Base-by-base conservation (phyloP, 92 coral and sea anemone genomes). In the Heteractis magnifica region DNA sequence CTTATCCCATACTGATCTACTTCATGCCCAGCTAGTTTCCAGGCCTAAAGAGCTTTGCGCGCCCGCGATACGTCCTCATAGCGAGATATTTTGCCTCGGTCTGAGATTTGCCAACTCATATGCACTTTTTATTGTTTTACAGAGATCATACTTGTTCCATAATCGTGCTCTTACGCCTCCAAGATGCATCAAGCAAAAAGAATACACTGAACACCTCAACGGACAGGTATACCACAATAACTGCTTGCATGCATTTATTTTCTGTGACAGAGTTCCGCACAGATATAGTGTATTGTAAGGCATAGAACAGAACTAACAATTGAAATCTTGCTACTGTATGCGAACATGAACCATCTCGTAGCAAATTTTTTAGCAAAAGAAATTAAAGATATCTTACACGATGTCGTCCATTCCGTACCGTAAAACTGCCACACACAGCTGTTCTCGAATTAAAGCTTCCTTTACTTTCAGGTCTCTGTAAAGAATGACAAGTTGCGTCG, bases 131-230 rank as follows among this genome's bases (percentile, higher is more conserved):
- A 53, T 77, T 79, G 79, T 41, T 87, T 75, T 80, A n/a, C 84
- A 96, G 99, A 90, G 99, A 56, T 96, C 99, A 6, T 96, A 90
- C 90, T 86, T 96, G 83, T 96, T 96, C 84, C 99, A 91, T 77
- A 94, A 92, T 78, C 93, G 99, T 48, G 92, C 98, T 15, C 88
- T 94, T 12, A 96, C 99, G n/a, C 99, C 99, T 26, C 98, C 99
- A 18, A 86, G 95, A 44, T 90, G 70, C 26, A 72, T 94, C 41
- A 91, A 92, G n/a, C 99, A 96, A 68, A 92, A 90, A 26, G 90
- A 87, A 78, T 96, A 96, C 79, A 90, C 92, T 19, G 81, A 89
- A 18, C 88, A 90, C 0, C 89, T 96, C 50, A 92, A 79, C 5
- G 90, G 90, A 49, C 99, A 96, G 98, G 99, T 96, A 72, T 34